Percentiles rank a stretch among this genome's conserved stretches.
Conservation (phyloP, 2,113 vertebrate genomes). For the Boleophthalmus pectinirostris region DNA sequence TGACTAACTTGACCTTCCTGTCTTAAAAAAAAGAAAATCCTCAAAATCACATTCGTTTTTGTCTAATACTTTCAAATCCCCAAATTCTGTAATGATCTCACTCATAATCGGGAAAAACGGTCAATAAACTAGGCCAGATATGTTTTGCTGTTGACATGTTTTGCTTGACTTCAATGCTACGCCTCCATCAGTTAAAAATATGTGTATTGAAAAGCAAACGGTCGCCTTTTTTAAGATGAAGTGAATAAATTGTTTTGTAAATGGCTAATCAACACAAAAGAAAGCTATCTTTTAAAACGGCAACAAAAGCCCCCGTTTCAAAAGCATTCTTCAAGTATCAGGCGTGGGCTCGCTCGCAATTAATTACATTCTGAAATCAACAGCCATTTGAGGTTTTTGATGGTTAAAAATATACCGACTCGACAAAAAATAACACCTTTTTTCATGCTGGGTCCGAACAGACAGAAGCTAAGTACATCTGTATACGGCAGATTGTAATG, state of each 20-base stretch:
- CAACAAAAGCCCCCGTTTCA: slow-evolving; percentile 59
- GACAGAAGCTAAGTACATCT: slow-evolving; percentile 60
- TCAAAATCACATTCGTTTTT: too few relatives aligned
- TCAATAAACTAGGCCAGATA: slow-evolving; percentile 60
- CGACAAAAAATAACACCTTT: slow-evolving; percentile 69
- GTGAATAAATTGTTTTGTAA: slow-evolving; percentile 62
- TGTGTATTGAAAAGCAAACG: slow-evolving; percentile 59
- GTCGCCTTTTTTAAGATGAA: slow-evolving; percentile 69
- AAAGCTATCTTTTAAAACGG: slow-evolving; percentile 48
- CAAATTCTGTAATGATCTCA: neutral
- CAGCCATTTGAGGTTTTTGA: slow-evolving; percentile 52
- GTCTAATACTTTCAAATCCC: neutral
- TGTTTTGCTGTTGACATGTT: slow-evolving; percentile 69
- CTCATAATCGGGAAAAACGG: slow-evolving; percentile 34
- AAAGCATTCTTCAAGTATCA: slow-evolving; percentile 66
- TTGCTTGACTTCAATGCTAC: slow-evolving; percentile 62
- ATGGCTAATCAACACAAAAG: slow-evolving; percentile 56
- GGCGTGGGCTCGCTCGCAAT: slow-evolving; percentile 64
- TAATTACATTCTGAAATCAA: slow-evolving; percentile 70
- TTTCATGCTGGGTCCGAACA: slow-evolving; percentile 50
- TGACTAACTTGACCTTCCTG: too few relatives aligned
- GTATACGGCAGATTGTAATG: slow-evolving; percentile 59
- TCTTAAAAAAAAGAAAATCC: too few relatives aligned
- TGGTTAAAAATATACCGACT: slow-evolving; percentile 66
- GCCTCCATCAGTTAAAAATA: slow-evolving; percentile 68